Evolutionary conservation across 2,888 invertebrate species (phyloP).

Genomic region (Eupithecia vulgata): DNA sequence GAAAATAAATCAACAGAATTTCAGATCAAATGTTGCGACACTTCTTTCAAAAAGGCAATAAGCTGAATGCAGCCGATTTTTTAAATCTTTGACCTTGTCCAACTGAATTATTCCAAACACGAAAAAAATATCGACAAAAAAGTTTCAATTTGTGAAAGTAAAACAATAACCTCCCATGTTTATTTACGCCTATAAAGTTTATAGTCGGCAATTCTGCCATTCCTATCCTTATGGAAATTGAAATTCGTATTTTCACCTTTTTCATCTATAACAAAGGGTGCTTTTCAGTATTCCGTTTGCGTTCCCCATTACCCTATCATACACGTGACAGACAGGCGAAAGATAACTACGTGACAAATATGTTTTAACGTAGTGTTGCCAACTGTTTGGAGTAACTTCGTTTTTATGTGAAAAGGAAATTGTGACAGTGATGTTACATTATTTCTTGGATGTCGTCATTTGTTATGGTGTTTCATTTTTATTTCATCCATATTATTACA

Average conservation of each 20-base stretch:
- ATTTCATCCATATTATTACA: neutral
- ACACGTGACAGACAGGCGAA: slow-evolving; percentile 68
- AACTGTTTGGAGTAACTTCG: slow-evolving; percentile 23
- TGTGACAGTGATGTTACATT: slow-evolving; percentile 13
- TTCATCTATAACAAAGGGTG: slow-evolving; percentile 41
- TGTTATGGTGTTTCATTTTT: neutral
- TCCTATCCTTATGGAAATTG: slow-evolving; percentile 35
- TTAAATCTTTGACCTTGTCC: neutral
- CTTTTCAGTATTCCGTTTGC: slow-evolving; percentile 68
- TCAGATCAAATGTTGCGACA: neutral
- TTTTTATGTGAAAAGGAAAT: slow-evolving; percentile 18
- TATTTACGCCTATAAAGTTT: slow-evolving; percentile 35
- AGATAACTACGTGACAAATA: slow-evolving; percentile 76
- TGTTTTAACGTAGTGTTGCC: slow-evolving; percentile 50
- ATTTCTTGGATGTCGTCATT: neutral
- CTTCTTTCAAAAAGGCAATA: neutral
- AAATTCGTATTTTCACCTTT: slow-evolving; percentile 37
- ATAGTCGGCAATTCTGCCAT: slow-evolving; percentile 31
- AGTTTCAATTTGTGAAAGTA: slow-evolving; percentile 34
- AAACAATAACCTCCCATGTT: slow-evolving; percentile 29
- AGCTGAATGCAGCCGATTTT: neutral
- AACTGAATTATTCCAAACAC: neutral
- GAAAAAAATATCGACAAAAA: slow-evolving; percentile 20
- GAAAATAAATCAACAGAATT: neutral
- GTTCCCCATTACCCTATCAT: slow-evolving; percentile 71